Conservation (phyloP, 2,797 vertebrate species). For the Pelobates cultripes region DNA sequence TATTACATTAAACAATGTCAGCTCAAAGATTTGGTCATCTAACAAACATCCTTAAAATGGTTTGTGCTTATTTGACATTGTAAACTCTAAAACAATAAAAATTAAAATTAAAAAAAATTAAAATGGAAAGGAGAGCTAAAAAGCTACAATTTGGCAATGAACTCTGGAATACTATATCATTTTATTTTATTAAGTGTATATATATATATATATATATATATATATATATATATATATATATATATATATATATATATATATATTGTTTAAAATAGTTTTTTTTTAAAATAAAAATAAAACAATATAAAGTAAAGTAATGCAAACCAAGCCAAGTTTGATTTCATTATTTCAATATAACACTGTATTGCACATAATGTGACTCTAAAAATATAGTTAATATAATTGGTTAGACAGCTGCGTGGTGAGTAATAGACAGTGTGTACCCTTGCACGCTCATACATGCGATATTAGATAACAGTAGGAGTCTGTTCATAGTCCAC, state of each 20-base stretch:
- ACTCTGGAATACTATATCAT: conserved; percentile 62
- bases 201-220: neutral
- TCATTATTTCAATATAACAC: conserved; percentile 71
- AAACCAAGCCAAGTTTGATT: conserved; percentile 68
- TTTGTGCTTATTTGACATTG: conserved; percentile 77
- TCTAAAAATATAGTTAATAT: conserved; percentile 75
- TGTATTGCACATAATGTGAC: conserved; percentile 76
- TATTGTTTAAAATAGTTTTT: conserved; percentile 65
- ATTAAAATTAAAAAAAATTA: too few relatives aligned
- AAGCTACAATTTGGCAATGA: conserved; percentile 76
- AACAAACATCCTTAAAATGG: conserved; percentile 68
- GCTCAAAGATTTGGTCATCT: conserved; percentile 70
- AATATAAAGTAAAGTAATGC: conserved; percentile 68
- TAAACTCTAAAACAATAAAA: conserved; percentile 66
- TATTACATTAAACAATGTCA: conserved; percentile 75
- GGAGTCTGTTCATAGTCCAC: conserved; percentile 67
- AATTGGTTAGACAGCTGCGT: conserved; percentile 75
- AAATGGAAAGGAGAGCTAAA: neutral
- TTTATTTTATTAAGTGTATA: conserved; percentile 16
- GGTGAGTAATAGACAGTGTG: conserved; percentile 71
- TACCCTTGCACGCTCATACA: conserved; percentile 77
- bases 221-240: neutral
- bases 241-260: neutral
- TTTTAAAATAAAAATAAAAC: conserved; percentile 47
- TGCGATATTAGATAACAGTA: conserved; percentile 74